Evolutionary conservation across 1,140 invertebrate species (phyloP).

Genomic region (Aphelenchoides fujianensis): DNA sequence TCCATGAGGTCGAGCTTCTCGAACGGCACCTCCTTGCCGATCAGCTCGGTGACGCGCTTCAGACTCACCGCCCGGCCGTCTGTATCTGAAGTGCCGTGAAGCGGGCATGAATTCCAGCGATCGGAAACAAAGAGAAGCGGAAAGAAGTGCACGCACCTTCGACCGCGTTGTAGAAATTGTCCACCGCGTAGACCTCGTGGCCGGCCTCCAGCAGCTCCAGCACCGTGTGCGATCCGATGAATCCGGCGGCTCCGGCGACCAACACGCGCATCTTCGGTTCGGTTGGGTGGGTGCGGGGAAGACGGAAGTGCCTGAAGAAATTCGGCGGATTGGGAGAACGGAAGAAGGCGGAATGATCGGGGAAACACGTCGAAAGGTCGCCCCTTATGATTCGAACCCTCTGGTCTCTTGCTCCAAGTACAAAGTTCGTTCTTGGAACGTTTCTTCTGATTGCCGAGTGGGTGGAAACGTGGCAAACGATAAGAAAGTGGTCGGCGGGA

Average conservation of each 20-base stretch:
- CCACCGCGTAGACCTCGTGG: slow-evolving; percentile 75
- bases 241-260: slow-evolving; percentile 94
- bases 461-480: no score
- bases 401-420: no score
- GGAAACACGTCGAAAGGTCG: no score
- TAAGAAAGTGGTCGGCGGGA: no score
- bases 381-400: no score
- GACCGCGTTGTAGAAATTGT: slow-evolving; percentile 66
- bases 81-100: slow-evolving; percentile 41
- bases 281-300: no score
- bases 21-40: slow-evolving; percentile 62
- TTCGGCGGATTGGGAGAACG: not conserved
- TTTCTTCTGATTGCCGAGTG: no score
- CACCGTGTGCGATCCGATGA: slow-evolving; percentile 91
- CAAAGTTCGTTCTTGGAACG: no score
- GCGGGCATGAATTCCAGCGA: no score
- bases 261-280: slow-evolving; percentile 67
- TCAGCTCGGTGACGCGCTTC: slow-evolving; percentile 64
- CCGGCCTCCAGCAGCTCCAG: slow-evolving; percentile 77
- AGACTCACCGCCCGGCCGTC: slow-evolving; percentile 60
- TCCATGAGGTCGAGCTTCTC: slow-evolving; percentile 63
- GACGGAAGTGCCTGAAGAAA: no score
- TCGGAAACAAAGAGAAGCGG: not conserved
- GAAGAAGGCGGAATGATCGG: not conserved
- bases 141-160: slow-evolving; percentile 64